Evolutionary conservation across 2,888 invertebrate species (phyloP).

Genomic region (Spodoptera littoralis): DNA sequence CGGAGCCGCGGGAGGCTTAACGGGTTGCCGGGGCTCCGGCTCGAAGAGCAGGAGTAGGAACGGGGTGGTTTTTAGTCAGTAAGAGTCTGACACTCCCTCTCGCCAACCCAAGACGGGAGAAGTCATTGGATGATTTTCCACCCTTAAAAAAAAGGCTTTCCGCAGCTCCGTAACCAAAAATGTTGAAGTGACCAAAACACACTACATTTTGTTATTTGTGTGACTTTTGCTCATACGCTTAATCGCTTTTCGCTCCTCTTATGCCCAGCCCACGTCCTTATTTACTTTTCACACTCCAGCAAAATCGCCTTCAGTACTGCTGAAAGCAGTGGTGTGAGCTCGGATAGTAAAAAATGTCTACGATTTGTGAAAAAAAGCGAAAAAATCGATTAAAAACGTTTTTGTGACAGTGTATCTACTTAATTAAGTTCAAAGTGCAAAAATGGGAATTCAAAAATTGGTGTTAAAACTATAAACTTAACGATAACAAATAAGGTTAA

Average conservation of each 20-base stretch:
- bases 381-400: conserved; percentile 17
- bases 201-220: too few relatives aligned
- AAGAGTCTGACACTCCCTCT: too few relatives aligned
- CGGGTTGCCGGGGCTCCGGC: too few relatives aligned
- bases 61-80: too few relatives aligned
- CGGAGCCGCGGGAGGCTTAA: too few relatives aligned
- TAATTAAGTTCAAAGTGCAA: background rate
- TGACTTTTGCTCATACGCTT: background rate
- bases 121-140: too few relatives aligned
- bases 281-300: conserved; percentile 47
- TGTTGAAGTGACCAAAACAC: background rate
- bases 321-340: conserved; percentile 45
- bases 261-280: conserved; percentile 3
- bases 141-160: too few relatives aligned
- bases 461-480: conserved; percentile 20
- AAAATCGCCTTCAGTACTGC: conserved; percentile 36
- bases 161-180: too few relatives aligned
- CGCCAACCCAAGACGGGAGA: too few relatives aligned
- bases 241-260: conserved; percentile 27
- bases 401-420: conserved; percentile 36
- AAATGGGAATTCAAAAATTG: conserved; percentile 14
- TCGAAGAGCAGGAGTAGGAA: too few relatives aligned
- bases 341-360: conserved; percentile 33
- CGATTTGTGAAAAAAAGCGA: conserved; percentile 8
- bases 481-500: background rate